Conservation (phyloP, 2,888 invertebrate genomes). For the Mythimna pallens region DNA sequence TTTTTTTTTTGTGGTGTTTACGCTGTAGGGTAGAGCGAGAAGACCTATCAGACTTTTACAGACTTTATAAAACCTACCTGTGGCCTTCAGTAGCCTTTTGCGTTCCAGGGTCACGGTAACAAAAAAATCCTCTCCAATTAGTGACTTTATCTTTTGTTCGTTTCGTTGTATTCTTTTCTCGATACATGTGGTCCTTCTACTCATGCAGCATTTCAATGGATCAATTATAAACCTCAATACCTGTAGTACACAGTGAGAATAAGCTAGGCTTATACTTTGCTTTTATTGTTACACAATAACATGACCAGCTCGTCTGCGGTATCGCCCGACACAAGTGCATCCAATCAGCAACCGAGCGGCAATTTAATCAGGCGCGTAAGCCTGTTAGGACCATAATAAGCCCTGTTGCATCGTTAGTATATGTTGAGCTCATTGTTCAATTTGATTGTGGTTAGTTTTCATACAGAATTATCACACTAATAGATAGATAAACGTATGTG, state of each 20-base stretch:
- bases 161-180: too few relatives aligned
- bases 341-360: slow-evolving; percentile 34
- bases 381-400: slow-evolving; percentile 6
- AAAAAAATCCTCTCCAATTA: too few relatives aligned
- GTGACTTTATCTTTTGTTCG: too few relatives aligned
- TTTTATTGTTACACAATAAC: background rate
- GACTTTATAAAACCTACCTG: too few relatives aligned
- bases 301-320: background rate
- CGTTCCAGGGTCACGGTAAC: too few relatives aligned
- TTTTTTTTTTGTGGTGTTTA: too few relatives aligned
- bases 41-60: too few relatives aligned
- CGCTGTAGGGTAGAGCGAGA: too few relatives aligned
- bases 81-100: too few relatives aligned
- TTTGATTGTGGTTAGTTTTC: background rate
- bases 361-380: slow-evolving; percentile 23
- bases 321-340: slow-evolving; percentile 14
- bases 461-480: too few relatives aligned
- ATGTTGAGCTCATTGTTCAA: background rate
- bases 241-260: background rate
- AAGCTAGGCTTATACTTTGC: background rate
- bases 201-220: background rate
- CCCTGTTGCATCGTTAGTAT: background rate
- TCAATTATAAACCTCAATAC: background rate
- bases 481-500: too few relatives aligned
- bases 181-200: too few relatives aligned